Evolutionary conservation across 2,797 vertebrate species (phyloP).

Genomic region (Phataginus tetradactyla): DNA sequence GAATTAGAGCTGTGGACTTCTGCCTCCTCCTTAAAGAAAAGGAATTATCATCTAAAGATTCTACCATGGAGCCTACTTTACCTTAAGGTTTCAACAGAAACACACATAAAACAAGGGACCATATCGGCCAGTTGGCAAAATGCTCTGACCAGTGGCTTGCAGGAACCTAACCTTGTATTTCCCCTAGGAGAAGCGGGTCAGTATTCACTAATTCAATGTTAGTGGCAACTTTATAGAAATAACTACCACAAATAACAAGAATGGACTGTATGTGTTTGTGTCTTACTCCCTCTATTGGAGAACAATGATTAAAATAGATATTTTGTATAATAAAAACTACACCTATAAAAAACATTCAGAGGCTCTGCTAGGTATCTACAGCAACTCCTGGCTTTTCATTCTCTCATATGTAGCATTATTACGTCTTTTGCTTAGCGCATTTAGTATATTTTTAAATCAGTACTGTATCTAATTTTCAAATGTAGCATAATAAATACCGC

Average conservation of each 20-base stretch:
- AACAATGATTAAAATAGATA: background rate
- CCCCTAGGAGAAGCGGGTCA: background rate
- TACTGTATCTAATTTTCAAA: background rate
- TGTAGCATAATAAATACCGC: background rate
- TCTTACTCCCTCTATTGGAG: background rate
- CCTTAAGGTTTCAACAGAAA: background rate
- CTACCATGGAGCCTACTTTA: background rate
- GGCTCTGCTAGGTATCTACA: background rate
- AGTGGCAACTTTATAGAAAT: background rate
- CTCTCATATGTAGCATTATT: background rate
- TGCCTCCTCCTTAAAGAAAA: background rate
- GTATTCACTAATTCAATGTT: background rate
- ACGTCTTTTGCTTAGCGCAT: background rate
- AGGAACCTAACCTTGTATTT: background rate
- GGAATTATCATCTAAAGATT: background rate
- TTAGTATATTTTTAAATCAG: background rate
- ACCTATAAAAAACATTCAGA: background rate
- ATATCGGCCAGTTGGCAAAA: background rate
- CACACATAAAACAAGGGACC: background rate
- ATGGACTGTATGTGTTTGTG: background rate
- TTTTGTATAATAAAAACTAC: background rate
- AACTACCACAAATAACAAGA: background rate
- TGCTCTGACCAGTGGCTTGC: background rate
- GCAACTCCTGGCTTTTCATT: background rate
- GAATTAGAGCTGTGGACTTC: background rate